Evolutionary conservation across 2,888 invertebrate genomes (phyloP).

Genomic region (Eumerus sabulonum): DNA sequence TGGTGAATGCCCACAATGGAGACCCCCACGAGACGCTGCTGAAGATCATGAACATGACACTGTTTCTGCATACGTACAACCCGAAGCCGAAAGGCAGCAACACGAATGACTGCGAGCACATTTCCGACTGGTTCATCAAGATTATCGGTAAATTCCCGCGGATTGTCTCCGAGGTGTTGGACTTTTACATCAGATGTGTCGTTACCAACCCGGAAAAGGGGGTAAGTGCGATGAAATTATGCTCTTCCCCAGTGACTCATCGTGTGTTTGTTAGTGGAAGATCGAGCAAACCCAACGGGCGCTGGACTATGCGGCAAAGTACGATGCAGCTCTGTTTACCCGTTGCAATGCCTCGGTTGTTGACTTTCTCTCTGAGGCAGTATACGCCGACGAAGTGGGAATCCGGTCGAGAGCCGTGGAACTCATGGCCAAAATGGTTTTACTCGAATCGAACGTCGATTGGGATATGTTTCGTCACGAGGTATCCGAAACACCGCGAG

Average conservation of each 20-base stretch:
- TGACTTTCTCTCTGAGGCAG: conserved; percentile 73
- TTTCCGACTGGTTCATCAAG: conserved; percentile 77
- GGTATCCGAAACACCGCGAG: conserved; percentile 76
- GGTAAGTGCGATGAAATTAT: conserved; percentile 61
- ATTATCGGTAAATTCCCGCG: conserved; percentile 76
- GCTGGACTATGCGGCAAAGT: conserved; percentile 77
- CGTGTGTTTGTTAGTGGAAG: conserved; percentile 73
- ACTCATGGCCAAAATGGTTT: conserved; percentile 74
- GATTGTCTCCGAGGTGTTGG: conserved; percentile 73
- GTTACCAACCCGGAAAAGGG: conserved; percentile 75
- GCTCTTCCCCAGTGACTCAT: not conserved
- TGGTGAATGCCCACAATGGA: conserved; percentile 77
- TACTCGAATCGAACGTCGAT: conserved; percentile 75
- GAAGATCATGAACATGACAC: conserved; percentile 75
- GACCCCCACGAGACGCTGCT: conserved; percentile 76
- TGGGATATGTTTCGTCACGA: conserved; percentile 78
- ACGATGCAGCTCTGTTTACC: conserved; percentile 77
- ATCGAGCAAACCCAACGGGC: conserved; percentile 74
- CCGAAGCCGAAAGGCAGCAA: conserved; percentile 70
- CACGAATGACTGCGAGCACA: conserved; percentile 73
- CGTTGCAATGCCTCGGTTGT: conserved; percentile 77
- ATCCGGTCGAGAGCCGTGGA: conserved; percentile 76
- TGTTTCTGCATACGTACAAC: conserved; percentile 74
- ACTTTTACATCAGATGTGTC: conserved; percentile 74
- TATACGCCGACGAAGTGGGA: conserved; percentile 75